Percentiles rank a stretch among this genome's conserved stretches.
Evolutionary conservation across 2,113 vertebrate species (phyloP).

Genomic region (Anhinga rufa): DNA sequence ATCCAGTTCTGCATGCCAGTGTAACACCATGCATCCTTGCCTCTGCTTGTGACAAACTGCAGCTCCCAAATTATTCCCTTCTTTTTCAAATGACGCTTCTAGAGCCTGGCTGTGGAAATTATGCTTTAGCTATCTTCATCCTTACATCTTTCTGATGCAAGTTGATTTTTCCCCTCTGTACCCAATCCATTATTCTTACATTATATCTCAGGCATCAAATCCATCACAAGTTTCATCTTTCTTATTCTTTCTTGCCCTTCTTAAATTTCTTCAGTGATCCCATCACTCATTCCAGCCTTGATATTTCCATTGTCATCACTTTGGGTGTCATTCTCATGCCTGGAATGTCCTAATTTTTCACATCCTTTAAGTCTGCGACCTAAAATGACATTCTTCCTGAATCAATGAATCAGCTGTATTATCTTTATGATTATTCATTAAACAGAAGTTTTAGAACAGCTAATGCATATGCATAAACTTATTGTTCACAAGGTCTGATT

Average conservation of each 20-base stretch:
- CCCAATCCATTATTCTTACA: not conserved
- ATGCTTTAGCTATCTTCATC: not conserved
- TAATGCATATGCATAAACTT: not conserved
- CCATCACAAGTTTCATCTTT: not conserved
- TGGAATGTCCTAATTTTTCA: not conserved
- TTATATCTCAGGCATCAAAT: not conserved
- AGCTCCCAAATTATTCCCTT: not conserved
- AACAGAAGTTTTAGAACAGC: not conserved
- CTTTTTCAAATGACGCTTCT: not conserved
- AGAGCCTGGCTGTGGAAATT: not conserved
- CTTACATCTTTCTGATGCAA: not conserved
- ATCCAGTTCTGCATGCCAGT: not conserved
- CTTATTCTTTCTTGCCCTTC: not conserved
- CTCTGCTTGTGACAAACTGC: not conserved
- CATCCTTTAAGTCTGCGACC: not conserved
- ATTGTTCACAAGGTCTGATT: not conserved
- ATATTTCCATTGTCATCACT: not conserved
- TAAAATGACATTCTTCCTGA: not conserved
- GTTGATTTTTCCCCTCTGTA: not conserved
- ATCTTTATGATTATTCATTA: constrained; percentile 23
- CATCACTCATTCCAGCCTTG: not conserved
- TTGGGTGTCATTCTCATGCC: not conserved
- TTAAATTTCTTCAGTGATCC: not conserved
- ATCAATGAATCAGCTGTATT: not conserved
- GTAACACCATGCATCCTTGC: not conserved